phyloP scores from a whole-genome alignment of 2,113 vertebrate genomes.

The Drymodes brunneopygia region DNA sequence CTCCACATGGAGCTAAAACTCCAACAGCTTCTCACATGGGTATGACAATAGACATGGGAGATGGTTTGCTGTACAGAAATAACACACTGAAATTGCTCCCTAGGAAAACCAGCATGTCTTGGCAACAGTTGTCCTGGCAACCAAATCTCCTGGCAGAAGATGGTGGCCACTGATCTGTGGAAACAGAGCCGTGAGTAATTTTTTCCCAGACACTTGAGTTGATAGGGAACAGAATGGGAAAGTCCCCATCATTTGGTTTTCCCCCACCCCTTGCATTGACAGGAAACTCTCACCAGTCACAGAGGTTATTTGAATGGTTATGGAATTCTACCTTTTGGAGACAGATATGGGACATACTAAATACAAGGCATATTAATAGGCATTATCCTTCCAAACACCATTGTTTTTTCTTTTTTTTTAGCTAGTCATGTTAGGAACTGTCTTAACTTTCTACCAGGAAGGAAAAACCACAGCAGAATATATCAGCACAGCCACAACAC shows the following conservation, averaged over 20 bases:
- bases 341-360: neutral
- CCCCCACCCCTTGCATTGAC: rapidly evolving
- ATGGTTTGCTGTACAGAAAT: neutral
- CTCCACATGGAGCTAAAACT: neutral
- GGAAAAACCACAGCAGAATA: neutral
- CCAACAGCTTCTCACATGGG: neutral
- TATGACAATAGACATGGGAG: neutral
- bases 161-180: neutral
- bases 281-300: neutral
- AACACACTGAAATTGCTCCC: neutral
- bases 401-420: rapidly evolving
- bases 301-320: neutral
- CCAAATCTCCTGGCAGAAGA: neutral
- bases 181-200: rapidly evolving
- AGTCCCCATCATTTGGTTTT: neutral
- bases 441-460: neutral
- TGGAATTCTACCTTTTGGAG: neutral
- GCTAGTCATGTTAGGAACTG: neutral
- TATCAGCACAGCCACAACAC: neutral
- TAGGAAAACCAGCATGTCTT: neutral
- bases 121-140: slow-evolving; percentile 51
- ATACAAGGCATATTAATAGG: neutral
- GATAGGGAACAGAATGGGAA: neutral
- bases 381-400: neutral
- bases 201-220: neutral